Percentiles rank a stretch among this genome's conserved stretches.
Evolutionary conservation across 2,113 vertebrate species (phyloP).

Genomic region (Tragulus kanchil): DNA sequence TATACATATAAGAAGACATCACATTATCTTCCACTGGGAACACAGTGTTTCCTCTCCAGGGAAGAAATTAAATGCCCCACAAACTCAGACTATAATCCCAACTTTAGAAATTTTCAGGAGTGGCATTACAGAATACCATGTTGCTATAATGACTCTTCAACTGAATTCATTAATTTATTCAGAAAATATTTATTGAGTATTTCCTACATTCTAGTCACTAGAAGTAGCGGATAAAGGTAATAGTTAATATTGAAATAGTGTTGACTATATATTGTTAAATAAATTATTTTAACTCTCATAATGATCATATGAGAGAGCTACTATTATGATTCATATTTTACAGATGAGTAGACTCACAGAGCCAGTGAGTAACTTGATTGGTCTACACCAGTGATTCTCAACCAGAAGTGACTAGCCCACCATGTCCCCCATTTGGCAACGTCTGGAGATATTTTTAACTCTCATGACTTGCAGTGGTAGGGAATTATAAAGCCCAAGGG

Average conservation of each 20-base stretch:
- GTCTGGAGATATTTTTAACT: neutral
- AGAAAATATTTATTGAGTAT: neutral
- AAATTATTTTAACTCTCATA: constrained; percentile 7
- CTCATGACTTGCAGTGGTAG: neutral
- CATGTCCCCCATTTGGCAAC: neutral
- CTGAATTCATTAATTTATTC: neutral
- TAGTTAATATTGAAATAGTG: neutral
- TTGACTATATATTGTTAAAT: neutral
- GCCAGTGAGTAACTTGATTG: neutral
- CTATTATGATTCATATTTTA: neutral
- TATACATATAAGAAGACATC: neutral
- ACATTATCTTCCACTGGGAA: neutral
- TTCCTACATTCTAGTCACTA: neutral
- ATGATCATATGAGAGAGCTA: neutral
- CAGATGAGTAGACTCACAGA: neutral
- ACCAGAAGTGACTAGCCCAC: neutral
- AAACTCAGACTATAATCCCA: neutral
- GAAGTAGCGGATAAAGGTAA: neutral
- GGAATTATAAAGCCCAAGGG: neutral
- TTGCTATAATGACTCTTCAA: neutral
- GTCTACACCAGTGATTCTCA: neutral
- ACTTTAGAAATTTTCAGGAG: neutral
- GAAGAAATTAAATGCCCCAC: neutral
- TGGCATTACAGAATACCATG: neutral
- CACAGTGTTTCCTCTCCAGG: neutral